Evolutionary conservation across 2,797 vertebrate genomes (phyloP), one percentile per base, ranked within the genome.

Genomic region (Calcarius lapponicus): DNA sequence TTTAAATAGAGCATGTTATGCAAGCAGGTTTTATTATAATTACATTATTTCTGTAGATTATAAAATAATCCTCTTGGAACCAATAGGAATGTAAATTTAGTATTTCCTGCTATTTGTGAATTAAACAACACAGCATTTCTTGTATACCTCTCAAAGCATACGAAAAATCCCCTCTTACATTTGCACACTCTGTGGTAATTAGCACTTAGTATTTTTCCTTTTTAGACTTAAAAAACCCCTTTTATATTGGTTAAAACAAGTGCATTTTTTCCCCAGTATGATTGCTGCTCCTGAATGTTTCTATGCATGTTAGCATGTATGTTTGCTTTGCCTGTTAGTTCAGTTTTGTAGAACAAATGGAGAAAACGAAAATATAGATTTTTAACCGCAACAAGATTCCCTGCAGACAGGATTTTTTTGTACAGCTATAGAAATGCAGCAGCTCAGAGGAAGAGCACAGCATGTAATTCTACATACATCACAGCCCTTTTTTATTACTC

Each of bases 401-500:
- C 86, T 89, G 90, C 88, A 92, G 91, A 92, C 80, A 92, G 83
- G 85, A 74, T 88, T 96, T 95, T 95, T 93, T 78, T 42, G 74
- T 80, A 74, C 78, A 50, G 28, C 87, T 82, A 11, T 71, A 90
- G 91, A 86, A 95, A 91, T 71, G 84, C 74, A 92, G 83, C 80
- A 80, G 88, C 94, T 96, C 9, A 1, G 67, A 85, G 90, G 90
- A 95, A 86, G 80, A 94, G 86, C 78, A 71, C 91, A 93, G 78
- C 92, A 28, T 95, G 91, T 91, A 93, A 88, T 95, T 95, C 90
- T 93, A 80, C 80, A 88, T 94, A 94, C 64, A 92, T 94, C 92
- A 80, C 71, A 94, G 90, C 61, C 54, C 50, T 67, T 80, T 90
- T 90, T 90, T 93, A 86, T 83, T 94, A 42, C 87, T 94, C 80